A percentile compares a stretch with the other conserved stretches of the same genome.
These are phyloP conservation scores for Chionoecetes opilio DNA, from an alignment of 1,140 invertebrate species.

Conservation along the genomic window DNA sequence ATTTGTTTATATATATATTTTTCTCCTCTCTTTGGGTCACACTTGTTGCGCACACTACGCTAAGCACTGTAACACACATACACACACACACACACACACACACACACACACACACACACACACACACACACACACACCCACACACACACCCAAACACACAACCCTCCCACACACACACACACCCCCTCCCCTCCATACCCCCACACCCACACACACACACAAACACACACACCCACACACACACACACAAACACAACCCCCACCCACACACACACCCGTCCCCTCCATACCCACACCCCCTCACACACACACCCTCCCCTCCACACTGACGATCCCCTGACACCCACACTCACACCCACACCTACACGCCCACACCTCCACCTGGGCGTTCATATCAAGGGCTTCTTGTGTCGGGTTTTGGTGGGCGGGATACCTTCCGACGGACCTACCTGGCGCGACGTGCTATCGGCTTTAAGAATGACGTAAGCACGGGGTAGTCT, in stretches of 20 bases:
- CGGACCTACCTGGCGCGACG: conserved; percentile 59
- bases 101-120: conserved; percentile 6
- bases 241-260: conserved; percentile 22
- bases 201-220: not conserved
- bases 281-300: no score
- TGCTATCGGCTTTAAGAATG: conserved; percentile 73
- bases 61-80: conserved; percentile 5
- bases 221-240: conserved; percentile 30
- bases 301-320: conserved; percentile 11
- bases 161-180: not conserved
- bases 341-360: not conserved
- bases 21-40: not conserved
- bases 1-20: no score
- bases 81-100: conserved; percentile 51
- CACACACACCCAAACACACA: conserved; percentile 29
- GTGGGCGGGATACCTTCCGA: not conserved
- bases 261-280: not conserved
- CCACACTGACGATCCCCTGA: not conserved
- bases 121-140: conserved; percentile 35
- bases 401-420: not conserved
- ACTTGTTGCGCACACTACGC: not conserved
- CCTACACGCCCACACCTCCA: not conserved
- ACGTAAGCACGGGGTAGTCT: conserved; percentile 73
- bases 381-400: no score
- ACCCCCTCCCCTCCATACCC: not conserved